phyloP scores from a whole-genome alignment of 2,888 invertebrate genomes.

The Physocephala rufipes region DNA sequence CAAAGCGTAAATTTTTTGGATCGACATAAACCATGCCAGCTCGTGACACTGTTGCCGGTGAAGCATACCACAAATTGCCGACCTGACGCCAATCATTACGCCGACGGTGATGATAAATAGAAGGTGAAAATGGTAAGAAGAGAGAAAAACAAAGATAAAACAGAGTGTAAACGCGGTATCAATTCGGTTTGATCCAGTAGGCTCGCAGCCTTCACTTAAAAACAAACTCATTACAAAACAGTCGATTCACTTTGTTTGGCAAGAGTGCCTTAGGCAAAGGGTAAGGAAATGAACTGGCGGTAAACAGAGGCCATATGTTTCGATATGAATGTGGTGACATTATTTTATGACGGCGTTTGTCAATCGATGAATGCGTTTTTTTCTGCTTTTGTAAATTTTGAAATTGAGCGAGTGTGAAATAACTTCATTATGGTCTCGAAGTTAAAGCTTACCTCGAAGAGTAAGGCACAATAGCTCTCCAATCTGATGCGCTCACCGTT shows the following conservation, averaged over 20 bases:
- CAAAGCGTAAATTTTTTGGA: conserved; percentile 87
- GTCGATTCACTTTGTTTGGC: background rate
- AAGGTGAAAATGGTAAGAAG: too few species aligned
- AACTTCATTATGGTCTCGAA: background rate
- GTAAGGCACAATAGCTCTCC: conserved; percentile 80
- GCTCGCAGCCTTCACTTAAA: too few species aligned
- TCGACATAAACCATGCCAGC: conserved; percentile 96
- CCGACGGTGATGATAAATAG: conserved; percentile 2
- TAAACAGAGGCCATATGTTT: too few species aligned
- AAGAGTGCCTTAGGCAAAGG: background rate
- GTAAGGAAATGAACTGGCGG: conserved; percentile 12
- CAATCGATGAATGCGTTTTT: too few species aligned
- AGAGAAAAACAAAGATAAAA: conserved; percentile 9
- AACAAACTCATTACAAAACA: conserved; percentile 33
- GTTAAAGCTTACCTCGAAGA: conserved; percentile 76
- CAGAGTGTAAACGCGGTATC: background rate
- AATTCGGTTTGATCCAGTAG: too few species aligned
- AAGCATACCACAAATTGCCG: conserved; percentile 87
- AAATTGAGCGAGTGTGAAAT: too few species aligned
- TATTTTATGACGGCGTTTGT: too few species aligned
- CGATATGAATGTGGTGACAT: too few species aligned
- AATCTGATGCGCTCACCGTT: conserved; percentile 89
- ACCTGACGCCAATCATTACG: conserved; percentile 68
- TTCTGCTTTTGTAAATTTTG: too few species aligned
- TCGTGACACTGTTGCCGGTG: conserved; percentile 91